Percentiles rank a stretch among this genome's conserved stretches.
Conservation (phyloP, 2,113 vertebrate genomes). For the Tupaia tana region DNA sequence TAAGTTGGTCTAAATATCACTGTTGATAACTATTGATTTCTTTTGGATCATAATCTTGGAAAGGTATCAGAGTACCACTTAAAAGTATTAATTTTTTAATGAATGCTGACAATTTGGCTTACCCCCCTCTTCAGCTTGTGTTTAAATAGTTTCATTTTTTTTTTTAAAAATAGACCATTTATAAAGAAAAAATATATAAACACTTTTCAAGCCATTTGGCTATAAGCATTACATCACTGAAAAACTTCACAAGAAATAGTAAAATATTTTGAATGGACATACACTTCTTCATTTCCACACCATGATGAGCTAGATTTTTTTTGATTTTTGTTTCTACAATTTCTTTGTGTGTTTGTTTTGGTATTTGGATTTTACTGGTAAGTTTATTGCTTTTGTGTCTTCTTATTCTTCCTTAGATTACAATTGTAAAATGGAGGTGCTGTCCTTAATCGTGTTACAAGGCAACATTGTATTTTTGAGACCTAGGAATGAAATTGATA, state of each 20-base stretch:
- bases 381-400: constrained; percentile 86
- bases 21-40: constrained; percentile 80
- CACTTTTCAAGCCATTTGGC: constrained; percentile 81
- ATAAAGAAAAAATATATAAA: constrained; percentile 79
- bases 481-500: constrained; percentile 83
- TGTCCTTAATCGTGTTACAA: constrained; percentile 85
- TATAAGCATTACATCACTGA: constrained; percentile 82
- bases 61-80: constrained; percentile 83
- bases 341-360: constrained; percentile 69
- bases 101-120: constrained; percentile 81
- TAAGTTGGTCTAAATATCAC: constrained; percentile 75
- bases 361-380: constrained; percentile 64
- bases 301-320: neutral
- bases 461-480: constrained; percentile 83
- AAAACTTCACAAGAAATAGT: constrained; percentile 80
- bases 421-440: constrained; percentile 80
- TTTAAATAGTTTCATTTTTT: constrained; percentile 78
- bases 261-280: constrained; percentile 70
- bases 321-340: neutral
- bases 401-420: constrained; percentile 75
- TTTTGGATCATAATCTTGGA: constrained; percentile 83
- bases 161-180: constrained; percentile 81
- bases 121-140: constrained; percentile 66
- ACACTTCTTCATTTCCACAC: constrained; percentile 72
- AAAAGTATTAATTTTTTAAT: constrained; percentile 79